These are phyloP conservation scores for Metallyticus violacea DNA, from an alignment of 2,888 invertebrate species.

Conservation along the genomic window DNA sequence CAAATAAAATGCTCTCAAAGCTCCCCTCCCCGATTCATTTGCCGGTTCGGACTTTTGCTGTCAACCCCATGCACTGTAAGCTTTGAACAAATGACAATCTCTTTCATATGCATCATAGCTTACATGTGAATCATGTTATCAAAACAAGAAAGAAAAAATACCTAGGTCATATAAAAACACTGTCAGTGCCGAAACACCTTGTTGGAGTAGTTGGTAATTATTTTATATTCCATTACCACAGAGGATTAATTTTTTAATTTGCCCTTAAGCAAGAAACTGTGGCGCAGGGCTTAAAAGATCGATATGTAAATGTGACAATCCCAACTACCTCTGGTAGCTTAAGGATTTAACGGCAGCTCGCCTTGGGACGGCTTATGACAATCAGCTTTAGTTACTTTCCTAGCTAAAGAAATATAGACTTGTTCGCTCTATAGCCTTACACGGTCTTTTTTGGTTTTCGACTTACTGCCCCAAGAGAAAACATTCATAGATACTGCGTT, in stretches of 20 bases:
- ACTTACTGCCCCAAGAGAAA: no score
- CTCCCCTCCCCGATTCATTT: neutral
- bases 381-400: neutral
- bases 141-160: no score
- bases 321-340: neutral
- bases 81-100: neutral
- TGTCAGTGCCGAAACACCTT: neutral
- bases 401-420: neutral
- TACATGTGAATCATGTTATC: neutral
- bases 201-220: neutral
- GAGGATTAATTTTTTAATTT: neutral
- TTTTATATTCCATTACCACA: neutral
- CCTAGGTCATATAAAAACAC: neutral
- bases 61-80: neutral
- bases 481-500: no score
- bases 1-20: neutral
- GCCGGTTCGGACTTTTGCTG: neutral
- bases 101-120: neutral
- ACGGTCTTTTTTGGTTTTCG: no score
- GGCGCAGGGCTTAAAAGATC: neutral
- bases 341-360: neutral
- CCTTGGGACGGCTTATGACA: neutral
- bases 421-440: no score
- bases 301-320: neutral
- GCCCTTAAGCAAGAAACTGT: neutral